These are phyloP conservation scores for Tenebrio molitor DNA, from an alignment of 1,140 invertebrate genomes.

Conservation along the genomic window DNA sequence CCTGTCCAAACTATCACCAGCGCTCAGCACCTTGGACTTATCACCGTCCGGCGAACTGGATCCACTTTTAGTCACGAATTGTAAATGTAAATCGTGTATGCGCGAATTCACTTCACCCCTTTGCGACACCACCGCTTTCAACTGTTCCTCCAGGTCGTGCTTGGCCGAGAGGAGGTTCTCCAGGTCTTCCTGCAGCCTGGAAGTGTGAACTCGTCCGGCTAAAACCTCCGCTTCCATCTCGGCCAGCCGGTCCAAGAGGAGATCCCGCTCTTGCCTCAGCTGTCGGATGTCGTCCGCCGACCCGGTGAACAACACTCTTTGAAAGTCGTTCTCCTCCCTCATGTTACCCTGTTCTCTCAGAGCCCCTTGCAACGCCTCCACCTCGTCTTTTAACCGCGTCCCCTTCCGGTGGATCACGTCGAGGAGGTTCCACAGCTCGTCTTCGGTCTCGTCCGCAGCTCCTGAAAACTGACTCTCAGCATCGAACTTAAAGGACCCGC, in stretches of 20 bases:
- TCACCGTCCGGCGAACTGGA: slow-evolving; percentile 40
- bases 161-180: slow-evolving; percentile 73
- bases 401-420: slow-evolving; percentile 88
- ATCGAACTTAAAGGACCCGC: slow-evolving; percentile 2
- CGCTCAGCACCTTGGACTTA: slow-evolving; percentile 29
- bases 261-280: slow-evolving; percentile 79
- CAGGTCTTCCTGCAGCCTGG: slow-evolving; percentile 74
- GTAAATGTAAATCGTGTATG: slow-evolving; percentile 67
- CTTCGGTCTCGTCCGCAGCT: slow-evolving; percentile 74
- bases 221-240: slow-evolving; percentile 81
- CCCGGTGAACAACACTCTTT: slow-evolving; percentile 66
- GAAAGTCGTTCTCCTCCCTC: slow-evolving; percentile 68
- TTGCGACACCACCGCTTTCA: slow-evolving; percentile 71
- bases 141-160: slow-evolving; percentile 74
- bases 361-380: slow-evolving; percentile 72
- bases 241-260: slow-evolving; percentile 74
- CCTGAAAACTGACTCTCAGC: background rate
- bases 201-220: slow-evolving; percentile 73
- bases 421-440: slow-evolving; percentile 87
- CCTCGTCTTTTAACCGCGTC: slow-evolving; percentile 80
- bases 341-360: slow-evolving; percentile 65
- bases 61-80: slow-evolving; percentile 64
- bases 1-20: slow-evolving; percentile 41
- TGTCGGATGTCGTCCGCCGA: slow-evolving; percentile 68
- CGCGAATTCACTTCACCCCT: slow-evolving; percentile 68